Conservation (phyloP, 1,140 invertebrate genomes). For the Drosophila neocordata region DNA sequence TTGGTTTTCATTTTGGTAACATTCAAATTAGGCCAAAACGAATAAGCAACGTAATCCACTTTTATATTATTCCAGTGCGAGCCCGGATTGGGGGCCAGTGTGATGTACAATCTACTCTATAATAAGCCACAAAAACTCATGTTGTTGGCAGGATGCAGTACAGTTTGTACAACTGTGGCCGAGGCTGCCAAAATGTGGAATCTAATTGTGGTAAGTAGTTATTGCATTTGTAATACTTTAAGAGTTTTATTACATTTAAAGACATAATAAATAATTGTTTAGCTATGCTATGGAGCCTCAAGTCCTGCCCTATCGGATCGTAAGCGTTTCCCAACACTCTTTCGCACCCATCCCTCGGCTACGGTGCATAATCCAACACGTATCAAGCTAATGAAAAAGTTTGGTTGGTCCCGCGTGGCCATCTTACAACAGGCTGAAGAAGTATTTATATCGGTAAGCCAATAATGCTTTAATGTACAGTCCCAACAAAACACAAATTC, state of each 20-base stretch:
- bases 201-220: slow-evolving; percentile 95
- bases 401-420: slow-evolving; percentile 97
- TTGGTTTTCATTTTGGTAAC: slow-evolving; percentile 32
- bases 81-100: slow-evolving; percentile 97
- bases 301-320: slow-evolving; percentile 99
- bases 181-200: slow-evolving; percentile 99
- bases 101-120: slow-evolving; percentile 99
- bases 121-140: slow-evolving; percentile 98
- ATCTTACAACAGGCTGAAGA: slow-evolving; percentile 99
- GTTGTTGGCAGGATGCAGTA: slow-evolving; percentile 97
- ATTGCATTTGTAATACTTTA: slow-evolving; percentile 26
- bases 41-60: slow-evolving; percentile 40
- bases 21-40: neutral
- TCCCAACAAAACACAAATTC: neutral
- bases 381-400: slow-evolving; percentile 98
- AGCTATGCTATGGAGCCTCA: slow-evolving; percentile 99
- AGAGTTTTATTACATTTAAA: slow-evolving; percentile 1
- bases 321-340: slow-evolving; percentile 98
- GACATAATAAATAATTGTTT: neutral
- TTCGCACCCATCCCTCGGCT: slow-evolving; percentile 99
- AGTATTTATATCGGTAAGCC: slow-evolving; percentile 98
- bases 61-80: slow-evolving; percentile 90
- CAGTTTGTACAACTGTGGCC: slow-evolving; percentile 99
- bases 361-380: slow-evolving; percentile 99
- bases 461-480: no score